Evolutionary conservation across 2,113 vertebrate species (phyloP).

Genomic region (Tachuris rubrigastra): DNA sequence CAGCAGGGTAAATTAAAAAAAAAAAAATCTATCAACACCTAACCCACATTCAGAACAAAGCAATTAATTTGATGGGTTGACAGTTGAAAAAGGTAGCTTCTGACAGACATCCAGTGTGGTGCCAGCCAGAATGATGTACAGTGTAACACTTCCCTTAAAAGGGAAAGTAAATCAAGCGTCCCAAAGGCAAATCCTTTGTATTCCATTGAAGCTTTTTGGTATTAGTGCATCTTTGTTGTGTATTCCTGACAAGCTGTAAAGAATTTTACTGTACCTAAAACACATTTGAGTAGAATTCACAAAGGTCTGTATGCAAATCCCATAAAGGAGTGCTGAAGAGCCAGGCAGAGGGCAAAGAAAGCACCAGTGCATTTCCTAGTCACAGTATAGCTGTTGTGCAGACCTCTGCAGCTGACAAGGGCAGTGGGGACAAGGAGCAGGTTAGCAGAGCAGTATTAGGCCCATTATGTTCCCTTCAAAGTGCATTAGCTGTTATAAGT

Average conservation of each 20-base stretch:
- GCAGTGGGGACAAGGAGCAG: neutral
- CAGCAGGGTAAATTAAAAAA: neutral
- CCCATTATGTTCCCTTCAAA: neutral
- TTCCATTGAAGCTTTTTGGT: neutral
- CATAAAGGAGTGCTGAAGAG: neutral
- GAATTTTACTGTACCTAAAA: neutral
- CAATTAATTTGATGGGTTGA: conserved; percentile 58
- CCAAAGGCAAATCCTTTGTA: conserved; percentile 41
- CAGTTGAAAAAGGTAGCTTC: conserved; percentile 49
- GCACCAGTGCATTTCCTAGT: neutral
- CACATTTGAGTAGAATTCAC: neutral
- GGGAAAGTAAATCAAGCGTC: conserved; percentile 14
- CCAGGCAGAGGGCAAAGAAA: neutral
- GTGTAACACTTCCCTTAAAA: conserved; percentile 20
- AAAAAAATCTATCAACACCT: neutral
- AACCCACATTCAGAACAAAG: conserved; percentile 18
- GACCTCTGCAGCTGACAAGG: neutral
- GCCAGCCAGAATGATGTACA: conserved; percentile 15
- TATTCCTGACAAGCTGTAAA: conserved; percentile 13
- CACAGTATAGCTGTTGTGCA: neutral
- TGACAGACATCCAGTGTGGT: conserved; percentile 35
- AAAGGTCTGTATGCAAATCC: neutral
- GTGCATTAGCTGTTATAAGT: neutral
- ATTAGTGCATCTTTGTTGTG: conserved; percentile 18
- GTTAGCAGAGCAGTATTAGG: neutral